phyloP scores from a whole-genome alignment of 2,888 invertebrate genomes.

The Bedellia somnulentella region DNA sequence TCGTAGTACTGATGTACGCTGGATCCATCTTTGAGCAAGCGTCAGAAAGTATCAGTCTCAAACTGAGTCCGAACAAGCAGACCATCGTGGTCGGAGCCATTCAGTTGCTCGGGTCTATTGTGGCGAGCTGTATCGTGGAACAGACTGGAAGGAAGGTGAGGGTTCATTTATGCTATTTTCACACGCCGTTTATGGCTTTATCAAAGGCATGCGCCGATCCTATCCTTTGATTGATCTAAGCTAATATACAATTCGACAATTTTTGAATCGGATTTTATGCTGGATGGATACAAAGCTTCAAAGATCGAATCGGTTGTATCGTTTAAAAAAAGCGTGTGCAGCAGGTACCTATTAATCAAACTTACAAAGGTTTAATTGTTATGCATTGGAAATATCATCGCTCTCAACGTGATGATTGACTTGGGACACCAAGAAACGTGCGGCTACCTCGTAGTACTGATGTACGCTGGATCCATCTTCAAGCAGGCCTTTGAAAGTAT shows the following conservation, averaged over 20 bases:
- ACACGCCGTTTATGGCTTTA: too few relatives aligned
- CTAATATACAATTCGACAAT: too few relatives aligned
- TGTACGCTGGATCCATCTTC: conserved; percentile 52
- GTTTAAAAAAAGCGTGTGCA: too few relatives aligned
- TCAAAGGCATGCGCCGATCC: too few relatives aligned
- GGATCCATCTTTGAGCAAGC: conserved; percentile 51
- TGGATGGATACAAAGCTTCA: too few relatives aligned
- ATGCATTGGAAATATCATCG: too few relatives aligned
- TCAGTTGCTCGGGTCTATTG: conserved; percentile 41
- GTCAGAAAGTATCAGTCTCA: conserved; percentile 39
- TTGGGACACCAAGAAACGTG: conserved; percentile 56
- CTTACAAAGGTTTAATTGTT: too few relatives aligned
- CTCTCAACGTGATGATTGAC: conserved; percentile 47
- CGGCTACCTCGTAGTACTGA: conserved; percentile 50
- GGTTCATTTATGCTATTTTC: not conserved
- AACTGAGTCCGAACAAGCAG: conserved; percentile 48
- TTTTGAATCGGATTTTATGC: too few relatives aligned
- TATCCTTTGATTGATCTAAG: too few relatives aligned
- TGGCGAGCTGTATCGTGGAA: conserved; percentile 50
- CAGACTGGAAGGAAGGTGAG: conserved; percentile 46
- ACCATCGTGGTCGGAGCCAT: conserved; percentile 46
- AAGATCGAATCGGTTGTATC: too few relatives aligned
- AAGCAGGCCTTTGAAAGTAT: conserved; percentile 45
- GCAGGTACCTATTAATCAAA: too few relatives aligned
- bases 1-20: conserved; percentile 53